Conservation (phyloP, 2,888 invertebrate species). For the Archaeoteleia sp. region DNA sequence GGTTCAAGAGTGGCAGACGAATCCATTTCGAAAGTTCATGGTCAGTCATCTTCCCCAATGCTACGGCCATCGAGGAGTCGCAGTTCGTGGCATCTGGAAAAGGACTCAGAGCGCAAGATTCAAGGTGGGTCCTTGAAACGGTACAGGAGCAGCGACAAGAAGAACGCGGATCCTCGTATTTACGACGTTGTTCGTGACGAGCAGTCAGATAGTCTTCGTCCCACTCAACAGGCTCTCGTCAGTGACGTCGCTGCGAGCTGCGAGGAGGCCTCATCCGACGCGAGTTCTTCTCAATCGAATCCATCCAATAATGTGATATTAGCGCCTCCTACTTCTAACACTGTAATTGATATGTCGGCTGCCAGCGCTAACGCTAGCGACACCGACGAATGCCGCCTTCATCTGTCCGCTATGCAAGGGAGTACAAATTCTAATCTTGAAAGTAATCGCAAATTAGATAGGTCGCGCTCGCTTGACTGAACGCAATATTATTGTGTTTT, state of each 20-base stretch:
- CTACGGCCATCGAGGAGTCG: constrained; percentile 31
- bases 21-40: constrained; percentile 45
- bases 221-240: constrained; percentile 21
- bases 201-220: constrained; percentile 26
- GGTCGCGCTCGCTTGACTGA: constrained; percentile 72
- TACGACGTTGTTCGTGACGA: constrained; percentile 30
- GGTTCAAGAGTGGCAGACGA: constrained; percentile 25
- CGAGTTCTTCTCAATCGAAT: constrained; percentile 64
- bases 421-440: constrained; percentile 69
- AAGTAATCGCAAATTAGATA: constrained; percentile 73
- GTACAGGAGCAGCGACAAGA: constrained; percentile 46
- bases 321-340: constrained; percentile 65
- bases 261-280: constrained; percentile 41
- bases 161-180: constrained; percentile 22
- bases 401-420: constrained; percentile 57
- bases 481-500: constrained; percentile 28
- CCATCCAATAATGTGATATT: constrained; percentile 75
- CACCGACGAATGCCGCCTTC: constrained; percentile 56
- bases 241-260: constrained; percentile 32
- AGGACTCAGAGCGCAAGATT: constrained; percentile 35
- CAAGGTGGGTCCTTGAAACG: constrained; percentile 63
- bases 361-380: constrained; percentile 54
- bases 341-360: constrained; percentile 55
- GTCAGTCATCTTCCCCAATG: constrained; percentile 5
- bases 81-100: constrained; percentile 26